phyloP scores from a whole-genome alignment of 2,888 invertebrate genomes.

The Steinernema hermaphroditum region DNA sequence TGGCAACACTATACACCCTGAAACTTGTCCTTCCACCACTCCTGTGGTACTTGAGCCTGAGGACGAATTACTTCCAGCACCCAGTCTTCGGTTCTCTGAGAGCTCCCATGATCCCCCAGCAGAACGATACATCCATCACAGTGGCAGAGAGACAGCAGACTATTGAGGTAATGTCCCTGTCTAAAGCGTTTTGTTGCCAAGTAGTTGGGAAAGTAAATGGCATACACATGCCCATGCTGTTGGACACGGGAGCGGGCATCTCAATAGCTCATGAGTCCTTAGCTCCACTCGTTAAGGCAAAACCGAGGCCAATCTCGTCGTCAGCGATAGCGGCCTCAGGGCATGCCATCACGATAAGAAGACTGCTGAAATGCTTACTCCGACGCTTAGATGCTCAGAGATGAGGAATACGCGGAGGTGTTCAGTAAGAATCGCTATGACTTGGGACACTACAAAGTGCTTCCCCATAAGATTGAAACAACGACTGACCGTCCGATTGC shows the following conservation, averaged over 20 bases:
- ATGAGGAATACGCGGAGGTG: too few species aligned
- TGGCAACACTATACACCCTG: background rate
- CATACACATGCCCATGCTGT: background rate
- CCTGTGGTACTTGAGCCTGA: too few species aligned
- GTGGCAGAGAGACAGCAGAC: background rate
- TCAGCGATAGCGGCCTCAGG: slow-evolving; percentile 19
- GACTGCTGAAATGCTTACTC: slow-evolving; percentile 32
- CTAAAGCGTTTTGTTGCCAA: background rate
- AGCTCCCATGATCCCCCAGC: background rate
- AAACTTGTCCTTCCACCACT: too few species aligned
- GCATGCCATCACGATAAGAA: background rate
- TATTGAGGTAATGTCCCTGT: background rate
- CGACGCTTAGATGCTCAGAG: too few species aligned
- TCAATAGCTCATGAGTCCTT: background rate
- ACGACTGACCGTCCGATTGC: slow-evolving; percentile 36
- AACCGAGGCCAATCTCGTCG: background rate
- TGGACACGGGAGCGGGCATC: slow-evolving; percentile 24
- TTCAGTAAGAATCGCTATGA: too few species aligned
- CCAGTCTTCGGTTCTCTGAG: background rate
- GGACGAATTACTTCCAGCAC: too few species aligned
- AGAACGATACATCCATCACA: background rate
- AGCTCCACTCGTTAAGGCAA: background rate
- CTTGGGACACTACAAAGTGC: too few species aligned
- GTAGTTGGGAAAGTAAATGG: background rate
- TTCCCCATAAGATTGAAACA: too few species aligned